Evolutionary conservation across 2,797 vertebrate species (phyloP).

Genomic region (Urosaurus nigricauda): DNA sequence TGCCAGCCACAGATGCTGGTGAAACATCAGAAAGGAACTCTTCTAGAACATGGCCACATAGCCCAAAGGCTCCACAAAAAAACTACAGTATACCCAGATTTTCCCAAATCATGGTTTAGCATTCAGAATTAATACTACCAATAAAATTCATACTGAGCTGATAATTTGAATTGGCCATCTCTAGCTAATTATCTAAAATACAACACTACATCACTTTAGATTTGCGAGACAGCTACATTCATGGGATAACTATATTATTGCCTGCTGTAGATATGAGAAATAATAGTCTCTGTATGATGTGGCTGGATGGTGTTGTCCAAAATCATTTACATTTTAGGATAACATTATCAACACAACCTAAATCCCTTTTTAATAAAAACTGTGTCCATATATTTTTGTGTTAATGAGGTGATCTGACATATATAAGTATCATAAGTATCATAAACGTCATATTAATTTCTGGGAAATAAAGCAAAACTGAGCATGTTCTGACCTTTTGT

Average conservation of each 20-base stretch:
- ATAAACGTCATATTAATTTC: constrained; percentile 6
- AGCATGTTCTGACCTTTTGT: constrained; percentile 26
- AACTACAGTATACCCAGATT: background rate
- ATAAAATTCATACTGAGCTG: background rate
- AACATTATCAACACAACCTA: constrained; percentile 34
- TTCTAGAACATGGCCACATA: no score
- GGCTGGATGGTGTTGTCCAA: background rate
- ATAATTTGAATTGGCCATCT: background rate
- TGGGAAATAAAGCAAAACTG: constrained; percentile 50
- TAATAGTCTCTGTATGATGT: background rate
- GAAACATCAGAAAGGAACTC: no score
- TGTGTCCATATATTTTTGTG: constrained; percentile 11
- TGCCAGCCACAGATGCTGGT: no score
- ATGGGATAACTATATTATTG: background rate
- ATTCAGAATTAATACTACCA: background rate
- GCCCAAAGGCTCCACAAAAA: no score
- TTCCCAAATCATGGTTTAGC: background rate
- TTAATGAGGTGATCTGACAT: constrained; percentile 26
- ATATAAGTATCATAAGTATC: no score
- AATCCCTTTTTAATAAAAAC: constrained; percentile 14
- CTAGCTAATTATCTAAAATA: background rate
- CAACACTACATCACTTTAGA: background rate
- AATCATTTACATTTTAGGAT: background rate
- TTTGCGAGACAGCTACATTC: background rate
- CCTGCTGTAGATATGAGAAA: background rate